Base-by-base conservation (phyloP, 2,888 invertebrate genomes). In the Platynereis dumerilii region DNA sequence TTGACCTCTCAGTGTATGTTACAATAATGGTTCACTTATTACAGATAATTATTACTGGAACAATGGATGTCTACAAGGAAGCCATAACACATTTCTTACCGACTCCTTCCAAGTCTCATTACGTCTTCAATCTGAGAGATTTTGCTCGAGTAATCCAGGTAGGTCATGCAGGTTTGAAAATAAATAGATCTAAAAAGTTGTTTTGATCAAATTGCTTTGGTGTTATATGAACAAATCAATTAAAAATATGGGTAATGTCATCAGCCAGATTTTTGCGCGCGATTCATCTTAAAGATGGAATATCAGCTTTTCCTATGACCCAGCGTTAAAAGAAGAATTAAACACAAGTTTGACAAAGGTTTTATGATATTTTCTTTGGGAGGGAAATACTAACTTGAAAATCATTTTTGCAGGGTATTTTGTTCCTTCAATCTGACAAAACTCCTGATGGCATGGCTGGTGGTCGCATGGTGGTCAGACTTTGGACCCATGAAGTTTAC, bases 401-500 rank as follows among this genome's bases (percentile, higher is more conserved):
- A 34, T 34, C 12, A 12, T 34, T 34, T 34, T 34, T 61, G 1
- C 39, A 83, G 82, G 83, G 83, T 34, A 72, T 81, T 17, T 68
- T 83, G 45, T 74, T 83, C 45, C 68, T 83, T 60, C 77, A 78
- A 64, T 69, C 78, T 0, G 63, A 70, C 5, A 74, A 72, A 27
- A 75, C 80, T 44, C 74, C 80, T 2, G 76, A 76, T 7, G 78
- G 76, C 2, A 69, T 72, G 1, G 77, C 77, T 34, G 78, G 78
- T 1, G 69, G 72, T 29, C 77, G 78, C 68, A 82, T 80, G 69
- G 73, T 83, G 3, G 70, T 75, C 17, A 68, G 83, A 15, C 72
- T 83, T 24, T 83, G 83, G 83, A 76, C 81, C 17, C 83, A 83
- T 68, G 83, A 83, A 71, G 80, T 83, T 26, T 82, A 83, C 72